Percentiles rank a stretch among this genome's conserved stretches.
Evolutionary conservation across 2,888 invertebrate genomes (phyloP).

Genomic region (Anthoptus insignis): DNA sequence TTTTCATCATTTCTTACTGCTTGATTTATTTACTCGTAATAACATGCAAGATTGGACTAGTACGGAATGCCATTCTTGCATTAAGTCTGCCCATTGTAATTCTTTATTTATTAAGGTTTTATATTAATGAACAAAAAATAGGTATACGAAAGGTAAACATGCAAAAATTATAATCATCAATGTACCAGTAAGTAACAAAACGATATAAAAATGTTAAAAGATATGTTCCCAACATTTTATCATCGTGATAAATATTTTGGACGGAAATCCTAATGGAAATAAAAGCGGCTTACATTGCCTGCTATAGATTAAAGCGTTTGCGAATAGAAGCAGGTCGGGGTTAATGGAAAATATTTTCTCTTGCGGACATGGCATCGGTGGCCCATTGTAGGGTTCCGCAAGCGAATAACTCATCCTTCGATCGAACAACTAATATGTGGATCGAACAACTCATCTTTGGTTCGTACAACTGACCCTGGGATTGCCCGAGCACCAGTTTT

Average conservation of each 20-base stretch:
- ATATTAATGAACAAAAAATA: no score
- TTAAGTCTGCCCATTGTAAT: no score
- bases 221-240: constrained; percentile 20
- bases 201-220: constrained; percentile 6
- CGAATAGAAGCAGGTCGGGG: constrained; percentile 32
- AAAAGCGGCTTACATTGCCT: constrained; percentile 36
- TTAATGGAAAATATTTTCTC: constrained; percentile 35
- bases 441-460: no score
- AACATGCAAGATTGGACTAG: no score
- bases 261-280: constrained; percentile 37
- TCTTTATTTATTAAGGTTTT: no score
- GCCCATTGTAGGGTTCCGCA: constrained; percentile 2
- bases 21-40: no score
- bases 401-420: not conserved
- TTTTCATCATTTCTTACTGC: no score
- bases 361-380: constrained; percentile 4
- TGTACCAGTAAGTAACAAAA: no score
- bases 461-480: no score
- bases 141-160: no score
- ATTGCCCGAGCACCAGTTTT: constrained; percentile 19
- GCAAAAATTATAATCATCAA: not conserved
- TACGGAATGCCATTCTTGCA: no score
- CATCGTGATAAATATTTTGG: constrained; percentile 32
- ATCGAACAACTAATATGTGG: no score
- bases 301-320: constrained; percentile 31